These are phyloP conservation scores for Poeciliopsis occidentalis DNA, from an alignment of 2,113 vertebrate species.

Conservation along the genomic window DNA sequence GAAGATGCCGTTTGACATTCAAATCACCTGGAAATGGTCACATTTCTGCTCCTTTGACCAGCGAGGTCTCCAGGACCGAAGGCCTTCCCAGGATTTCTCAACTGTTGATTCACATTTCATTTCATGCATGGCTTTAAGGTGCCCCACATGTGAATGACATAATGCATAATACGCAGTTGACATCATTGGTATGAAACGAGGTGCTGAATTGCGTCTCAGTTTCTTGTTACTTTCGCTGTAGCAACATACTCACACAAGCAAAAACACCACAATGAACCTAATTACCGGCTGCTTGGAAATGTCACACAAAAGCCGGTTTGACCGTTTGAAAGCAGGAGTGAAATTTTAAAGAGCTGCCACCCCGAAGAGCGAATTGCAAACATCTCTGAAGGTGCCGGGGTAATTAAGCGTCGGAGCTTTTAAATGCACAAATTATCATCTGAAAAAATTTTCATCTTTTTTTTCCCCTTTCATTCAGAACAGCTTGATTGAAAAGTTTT, in stretches of 20 bases:
- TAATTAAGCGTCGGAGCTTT: slow-evolving; percentile 45
- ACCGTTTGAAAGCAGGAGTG: slow-evolving; percentile 15
- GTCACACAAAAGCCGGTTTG: slow-evolving; percentile 57
- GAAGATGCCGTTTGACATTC: neutral
- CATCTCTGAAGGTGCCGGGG: slow-evolving; percentile 23
- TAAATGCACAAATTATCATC: slow-evolving; percentile 56
- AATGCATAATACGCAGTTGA: slow-evolving; percentile 46
- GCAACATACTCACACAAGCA: slow-evolving; percentile 8
- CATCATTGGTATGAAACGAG: slow-evolving; percentile 51
- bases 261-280: slow-evolving; percentile 54
- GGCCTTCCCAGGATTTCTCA: neutral
- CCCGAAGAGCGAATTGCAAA: slow-evolving; percentile 26
- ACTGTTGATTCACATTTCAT: slow-evolving; percentile 7
- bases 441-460: slow-evolving; percentile 54
- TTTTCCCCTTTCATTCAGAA: slow-evolving; percentile 9
- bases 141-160: slow-evolving; percentile 27
- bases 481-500: slow-evolving; percentile 31
- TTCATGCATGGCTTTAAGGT: slow-evolving; percentile 4
- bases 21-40: neutral
- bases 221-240: slow-evolving; percentile 33
- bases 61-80: neutral
- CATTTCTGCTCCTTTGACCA: neutral
- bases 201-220: slow-evolving; percentile 43
- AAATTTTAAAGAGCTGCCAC: slow-evolving; percentile 24
- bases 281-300: slow-evolving; percentile 61